phyloP scores from a whole-genome alignment of 1,140 invertebrate genomes.

The Saccostrea glomerata region DNA sequence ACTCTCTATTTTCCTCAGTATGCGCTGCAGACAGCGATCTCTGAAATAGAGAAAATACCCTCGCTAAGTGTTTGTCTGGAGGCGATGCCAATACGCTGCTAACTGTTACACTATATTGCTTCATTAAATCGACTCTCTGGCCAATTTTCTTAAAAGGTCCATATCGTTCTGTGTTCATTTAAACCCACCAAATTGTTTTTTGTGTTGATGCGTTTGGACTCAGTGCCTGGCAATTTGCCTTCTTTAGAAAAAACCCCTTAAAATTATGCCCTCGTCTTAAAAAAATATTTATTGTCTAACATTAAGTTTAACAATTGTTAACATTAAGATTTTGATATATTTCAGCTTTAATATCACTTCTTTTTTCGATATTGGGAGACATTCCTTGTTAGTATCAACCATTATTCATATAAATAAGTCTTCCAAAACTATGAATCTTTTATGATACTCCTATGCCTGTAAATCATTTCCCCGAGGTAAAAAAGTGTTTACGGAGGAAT shows the following conservation, averaged over 20 bases:
- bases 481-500: not conserved
- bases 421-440: too few species aligned
- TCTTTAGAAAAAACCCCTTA: not conserved
- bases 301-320: not conserved
- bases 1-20: slow-evolving; percentile 87
- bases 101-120: not conserved
- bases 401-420: too few species aligned
- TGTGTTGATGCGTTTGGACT: not conserved
- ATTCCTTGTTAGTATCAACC: too few species aligned
- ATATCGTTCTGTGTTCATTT: not conserved
- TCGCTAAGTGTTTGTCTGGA: not conserved
- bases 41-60: not conserved
- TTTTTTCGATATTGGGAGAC: too few species aligned
- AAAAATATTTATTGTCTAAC: not conserved
- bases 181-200: not conserved
- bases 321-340: not conserved
- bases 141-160: slow-evolving; percentile 26
- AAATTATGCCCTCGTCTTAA: not conserved
- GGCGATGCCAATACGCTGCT: not conserved
- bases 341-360: too few species aligned
- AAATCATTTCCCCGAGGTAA: not conserved
- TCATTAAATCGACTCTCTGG: not conserved
- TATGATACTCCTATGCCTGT: not conserved
- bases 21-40: slow-evolving; percentile 8
- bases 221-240: not conserved